A percentile compares a stretch with the other conserved stretches of the same genome.
These are phyloP conservation scores for Microdon myrmicae DNA, from an alignment of 2,888 invertebrate species.

Conservation along the genomic window DNA sequence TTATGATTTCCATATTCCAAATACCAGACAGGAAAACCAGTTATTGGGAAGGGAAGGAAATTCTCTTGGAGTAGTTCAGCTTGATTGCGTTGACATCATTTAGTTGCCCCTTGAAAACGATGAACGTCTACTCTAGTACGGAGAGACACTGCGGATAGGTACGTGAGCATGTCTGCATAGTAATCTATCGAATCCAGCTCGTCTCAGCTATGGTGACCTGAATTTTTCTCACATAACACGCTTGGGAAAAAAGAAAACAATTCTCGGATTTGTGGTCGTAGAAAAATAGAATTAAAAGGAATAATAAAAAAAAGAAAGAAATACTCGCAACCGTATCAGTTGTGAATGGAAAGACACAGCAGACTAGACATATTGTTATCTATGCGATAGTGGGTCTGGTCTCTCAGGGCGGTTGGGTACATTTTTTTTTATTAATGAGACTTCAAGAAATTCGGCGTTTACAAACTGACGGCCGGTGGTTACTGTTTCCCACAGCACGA, in stretches of 20 bases:
- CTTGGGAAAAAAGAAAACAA: conserved; percentile 11
- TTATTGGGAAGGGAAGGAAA: conserved; percentile 24
- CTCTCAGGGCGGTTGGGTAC: neutral
- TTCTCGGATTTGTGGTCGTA: too few relatives aligned
- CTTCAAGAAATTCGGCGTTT: too few relatives aligned
- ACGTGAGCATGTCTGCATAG: conserved; percentile 43
- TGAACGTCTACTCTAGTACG: conserved; percentile 16
- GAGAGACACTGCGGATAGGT: conserved; percentile 10
- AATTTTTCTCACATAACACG: conserved; percentile 46
- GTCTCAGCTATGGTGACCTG: conserved; percentile 47
- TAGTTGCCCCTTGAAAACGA: conserved; percentile 9
- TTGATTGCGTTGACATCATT: conserved; percentile 41
- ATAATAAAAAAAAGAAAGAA: conserved; percentile 27
- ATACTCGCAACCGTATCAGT: conserved; percentile 7
- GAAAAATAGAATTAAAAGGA: conserved; percentile 13
- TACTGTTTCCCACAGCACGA: too few relatives aligned
- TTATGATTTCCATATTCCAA: conserved; percentile 21
- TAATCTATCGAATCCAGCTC: conserved; percentile 24
- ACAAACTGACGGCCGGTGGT: too few relatives aligned
- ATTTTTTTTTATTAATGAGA: conserved; percentile 1
- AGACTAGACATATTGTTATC: conserved; percentile 23
- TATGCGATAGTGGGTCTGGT: conserved; percentile 6
- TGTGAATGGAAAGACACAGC: conserved; percentile 35
- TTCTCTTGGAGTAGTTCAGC: conserved; percentile 26
- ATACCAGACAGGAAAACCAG: conserved; percentile 21